Evolutionary conservation across 2,113 vertebrate species (phyloP), one percentile per base, ranked within the genome.

Genomic region (Aix galericulata): DNA sequence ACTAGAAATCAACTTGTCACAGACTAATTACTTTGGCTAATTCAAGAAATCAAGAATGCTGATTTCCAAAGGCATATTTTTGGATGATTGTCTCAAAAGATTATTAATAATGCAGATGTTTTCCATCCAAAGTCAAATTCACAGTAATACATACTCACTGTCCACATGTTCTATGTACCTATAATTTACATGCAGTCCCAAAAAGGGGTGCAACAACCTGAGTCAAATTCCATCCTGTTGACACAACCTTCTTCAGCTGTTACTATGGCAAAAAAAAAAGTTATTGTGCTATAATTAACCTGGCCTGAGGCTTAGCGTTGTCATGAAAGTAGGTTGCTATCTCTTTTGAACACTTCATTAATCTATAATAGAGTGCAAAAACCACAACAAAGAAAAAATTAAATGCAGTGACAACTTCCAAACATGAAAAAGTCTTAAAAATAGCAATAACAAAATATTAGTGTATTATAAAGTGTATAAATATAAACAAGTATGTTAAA

Each of bases 171-270:
- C 92, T 78, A 88, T 82, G 81, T 68, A 94, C 86, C 76, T 5
- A 1, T 81, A 91, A 91, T 71, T 85, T 56, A 86, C 71, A 80
- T 66, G 67, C 92, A 63, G 69, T 73, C 82, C 91, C 92, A 62
- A 88, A 76, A 82, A 90, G 90, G 58, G 93, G 52, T 92, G 63
- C 86, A 85, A 29, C 63, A 81, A 80, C 72, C 81, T 55, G 67
- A 92, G 76, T 86, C 64, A 85, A 87, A 93, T 95, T 96, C 96
- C 88, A 91, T 69, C 81, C 89, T 93, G 88, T 91, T 96, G 95
- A 95, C 78, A 95, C 80, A 96, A 95, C 38, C n/a, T 75, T 64
- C 48, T 95, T 95, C 90, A 95, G 92, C 91, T 93, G 90, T 95
- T 95, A 80, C 75, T 73, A 64, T 68, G 53, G 71, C 66, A 87